phyloP scores from a whole-genome alignment of 2,113 vertebrate species.

The Melanostigma gelatinosum region DNA sequence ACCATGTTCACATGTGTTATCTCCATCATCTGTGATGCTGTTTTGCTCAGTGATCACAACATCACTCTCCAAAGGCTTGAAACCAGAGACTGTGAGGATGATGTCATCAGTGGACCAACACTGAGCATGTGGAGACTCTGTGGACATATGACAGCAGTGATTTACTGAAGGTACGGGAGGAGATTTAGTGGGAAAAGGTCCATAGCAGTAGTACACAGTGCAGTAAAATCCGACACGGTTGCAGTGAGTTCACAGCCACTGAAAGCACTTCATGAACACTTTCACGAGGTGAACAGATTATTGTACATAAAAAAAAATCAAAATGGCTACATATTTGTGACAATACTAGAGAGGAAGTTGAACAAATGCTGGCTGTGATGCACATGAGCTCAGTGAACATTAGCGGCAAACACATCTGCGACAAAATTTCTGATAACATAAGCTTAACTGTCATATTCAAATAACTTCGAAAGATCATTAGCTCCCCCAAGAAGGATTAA shows the following conservation, averaged over 20 bases:
- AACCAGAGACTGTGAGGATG: constrained; percentile 37
- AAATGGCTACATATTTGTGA: constrained; percentile 10
- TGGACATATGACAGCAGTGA: constrained; percentile 28
- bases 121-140: constrained; percentile 4
- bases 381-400: not conserved
- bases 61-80: constrained; percentile 34
- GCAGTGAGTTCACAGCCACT: constrained; percentile 25
- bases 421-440: too few relatives aligned
- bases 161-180: constrained; percentile 35
- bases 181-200: constrained; percentile 19
- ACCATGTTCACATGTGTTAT: constrained; percentile 32
- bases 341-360: not conserved
- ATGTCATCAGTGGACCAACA: constrained; percentile 44
- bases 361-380: not conserved
- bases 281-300: constrained; percentile 18
- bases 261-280: not conserved
- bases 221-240: constrained; percentile 31
- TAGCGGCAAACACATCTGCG: not conserved
- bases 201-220: constrained; percentile 18
- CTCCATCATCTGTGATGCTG: constrained; percentile 19
- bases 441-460: constrained; percentile 5
- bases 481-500: not conserved
- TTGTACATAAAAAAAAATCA: constrained; percentile 6
- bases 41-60: constrained; percentile 22
- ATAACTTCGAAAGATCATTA: constrained; percentile 3